These are phyloP conservation scores for Aethes cnicana DNA, from an alignment of 2,888 invertebrate genomes.

Conservation along the genomic window DNA sequence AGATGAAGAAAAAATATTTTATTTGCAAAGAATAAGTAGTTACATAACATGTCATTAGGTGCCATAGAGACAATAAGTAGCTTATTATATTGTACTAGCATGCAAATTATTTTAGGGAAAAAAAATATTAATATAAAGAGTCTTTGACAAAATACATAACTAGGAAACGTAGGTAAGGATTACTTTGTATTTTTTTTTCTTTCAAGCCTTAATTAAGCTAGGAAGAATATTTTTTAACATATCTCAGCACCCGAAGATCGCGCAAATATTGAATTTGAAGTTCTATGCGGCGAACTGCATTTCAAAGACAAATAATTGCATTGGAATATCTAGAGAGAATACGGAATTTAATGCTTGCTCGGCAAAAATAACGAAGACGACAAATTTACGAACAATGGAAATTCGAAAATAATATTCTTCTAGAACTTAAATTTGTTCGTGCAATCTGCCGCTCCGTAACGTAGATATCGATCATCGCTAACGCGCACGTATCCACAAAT, in stretches of 20 bases:
- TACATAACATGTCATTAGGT: too few species aligned
- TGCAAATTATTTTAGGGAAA: too few species aligned
- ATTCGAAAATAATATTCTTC: conserved; percentile 39
- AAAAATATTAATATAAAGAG: too few species aligned
- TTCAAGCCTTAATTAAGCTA: neutral
- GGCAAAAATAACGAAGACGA: conserved; percentile 49
- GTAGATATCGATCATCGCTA: too few species aligned
- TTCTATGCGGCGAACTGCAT: conserved; percentile 55
- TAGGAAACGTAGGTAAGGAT: too few species aligned
- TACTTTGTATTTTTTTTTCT: too few species aligned
- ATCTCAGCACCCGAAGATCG: conserved; percentile 46
- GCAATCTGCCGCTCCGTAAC: conserved; percentile 11
- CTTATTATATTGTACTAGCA: too few species aligned
- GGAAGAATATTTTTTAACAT: conserved; percentile 39
- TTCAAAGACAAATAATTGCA: conserved; percentile 66
- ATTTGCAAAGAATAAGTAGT: too few species aligned
- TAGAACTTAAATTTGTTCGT: conserved; percentile 16
- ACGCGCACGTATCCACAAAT: too few species aligned
- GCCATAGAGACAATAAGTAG: too few species aligned
- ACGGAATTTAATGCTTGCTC: conserved; percentile 56
- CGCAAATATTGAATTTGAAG: conserved; percentile 51
- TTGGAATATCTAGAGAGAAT: conserved; percentile 54
- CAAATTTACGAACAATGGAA: conserved; percentile 42
- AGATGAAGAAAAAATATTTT: too few species aligned
- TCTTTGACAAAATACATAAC: too few species aligned